A percentile compares a stretch with the other conserved stretches of the same genome.
phyloP scores from a whole-genome alignment of 2,113 vertebrate species.

The Cavia porcellus region DNA sequence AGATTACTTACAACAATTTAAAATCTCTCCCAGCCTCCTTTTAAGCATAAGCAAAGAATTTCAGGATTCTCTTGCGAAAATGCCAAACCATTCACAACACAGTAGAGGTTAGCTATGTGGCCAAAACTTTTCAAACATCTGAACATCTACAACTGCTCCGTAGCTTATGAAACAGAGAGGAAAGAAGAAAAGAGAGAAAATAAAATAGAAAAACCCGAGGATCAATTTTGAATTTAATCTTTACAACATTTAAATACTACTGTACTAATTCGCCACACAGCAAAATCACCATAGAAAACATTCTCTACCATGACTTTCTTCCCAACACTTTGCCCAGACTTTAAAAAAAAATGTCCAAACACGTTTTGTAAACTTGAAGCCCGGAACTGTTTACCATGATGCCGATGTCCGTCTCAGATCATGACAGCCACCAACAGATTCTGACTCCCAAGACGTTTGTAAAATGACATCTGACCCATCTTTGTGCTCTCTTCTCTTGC shows the following conservation, averaged over 20 bases:
- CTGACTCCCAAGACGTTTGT: constrained; percentile 73
- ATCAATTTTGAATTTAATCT: constrained; percentile 32
- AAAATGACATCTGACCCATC: constrained; percentile 82
- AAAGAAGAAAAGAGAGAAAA: constrained; percentile 16
- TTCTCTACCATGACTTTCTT: neutral
- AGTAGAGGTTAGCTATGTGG: neutral
- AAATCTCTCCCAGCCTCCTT: constrained; percentile 20
- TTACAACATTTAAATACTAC: constrained; percentile 46
- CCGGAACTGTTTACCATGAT: constrained; percentile 72
- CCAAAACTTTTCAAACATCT: constrained; percentile 56
- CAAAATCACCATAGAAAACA: constrained; percentile 49
- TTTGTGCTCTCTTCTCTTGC: constrained; percentile 83
- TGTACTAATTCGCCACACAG: neutral
- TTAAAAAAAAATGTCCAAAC: neutral
- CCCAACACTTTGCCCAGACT: neutral
- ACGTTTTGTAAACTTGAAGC: constrained; percentile 70
- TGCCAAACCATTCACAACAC: constrained; percentile 9
- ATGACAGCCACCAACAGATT: constrained; percentile 53
- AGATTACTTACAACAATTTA: constrained; percentile 62
- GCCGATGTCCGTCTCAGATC: constrained; percentile 75
- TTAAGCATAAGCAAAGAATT: constrained; percentile 47
- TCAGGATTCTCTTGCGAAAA: constrained; percentile 50
- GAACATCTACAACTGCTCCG: neutral
- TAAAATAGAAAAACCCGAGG: constrained; percentile 16
- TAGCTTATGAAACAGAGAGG: neutral